Percentiles rank a stretch among this genome's conserved stretches.
These are phyloP conservation scores for Falcaria lacertinaria DNA, from an alignment of 2,888 invertebrate species.

Conservation along the genomic window DNA sequence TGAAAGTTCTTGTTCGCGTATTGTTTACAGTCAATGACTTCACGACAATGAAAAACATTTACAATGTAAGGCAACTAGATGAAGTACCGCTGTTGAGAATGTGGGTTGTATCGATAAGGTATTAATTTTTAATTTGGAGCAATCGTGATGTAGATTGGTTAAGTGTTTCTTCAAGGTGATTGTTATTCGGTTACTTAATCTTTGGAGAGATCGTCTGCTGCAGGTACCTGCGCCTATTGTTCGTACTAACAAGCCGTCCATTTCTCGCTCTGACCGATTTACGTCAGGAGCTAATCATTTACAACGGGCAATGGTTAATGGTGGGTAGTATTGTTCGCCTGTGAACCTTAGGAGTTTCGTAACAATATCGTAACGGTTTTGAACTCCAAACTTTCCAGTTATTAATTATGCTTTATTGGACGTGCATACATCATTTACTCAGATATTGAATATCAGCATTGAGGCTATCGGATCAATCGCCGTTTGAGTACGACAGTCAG, in stretches of 20 bases:
- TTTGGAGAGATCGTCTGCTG: conserved; percentile 26
- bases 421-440: conserved; percentile 41
- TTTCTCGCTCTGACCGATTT: conserved; percentile 53
- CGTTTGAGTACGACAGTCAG: conserved; percentile 6
- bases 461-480: conserved; percentile 36
- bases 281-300: conserved; percentile 65
- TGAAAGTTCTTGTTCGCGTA: too few species aligned
- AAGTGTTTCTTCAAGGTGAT: conserved; percentile 26
- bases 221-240: conserved; percentile 34
- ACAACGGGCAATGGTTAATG: conserved; percentile 41
- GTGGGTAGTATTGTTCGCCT: conserved; percentile 48
- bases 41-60: neutral
- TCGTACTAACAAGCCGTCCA: conserved; percentile 40
- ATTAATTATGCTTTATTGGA: conserved; percentile 63
- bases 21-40: neutral
- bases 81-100: conserved; percentile 21
- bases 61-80: neutral
- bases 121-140: conserved; percentile 53
- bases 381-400: conserved; percentile 53
- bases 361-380: conserved; percentile 19
- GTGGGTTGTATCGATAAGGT: conserved; percentile 42
- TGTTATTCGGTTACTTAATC: conserved; percentile 28
- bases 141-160: conserved; percentile 39
- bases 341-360: conserved; percentile 24
- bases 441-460: conserved; percentile 37